phyloP scores from a whole-genome alignment of 2,888 invertebrate genomes.

The Anoplius nigerrimus region DNA sequence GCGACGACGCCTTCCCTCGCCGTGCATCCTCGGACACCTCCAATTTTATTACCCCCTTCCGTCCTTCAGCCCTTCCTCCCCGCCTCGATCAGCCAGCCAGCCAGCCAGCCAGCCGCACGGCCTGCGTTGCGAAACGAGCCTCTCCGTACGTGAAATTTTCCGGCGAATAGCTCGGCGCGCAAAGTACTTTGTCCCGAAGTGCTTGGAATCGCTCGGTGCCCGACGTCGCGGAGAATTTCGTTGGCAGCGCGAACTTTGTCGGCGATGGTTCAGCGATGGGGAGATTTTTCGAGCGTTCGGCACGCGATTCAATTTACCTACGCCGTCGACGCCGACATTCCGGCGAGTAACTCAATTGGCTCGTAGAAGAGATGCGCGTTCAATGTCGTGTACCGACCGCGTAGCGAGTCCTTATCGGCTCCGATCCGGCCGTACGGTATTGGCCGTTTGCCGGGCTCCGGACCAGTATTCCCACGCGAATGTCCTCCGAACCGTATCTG shows the following conservation, averaged over 20 bases:
- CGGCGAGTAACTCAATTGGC: too few species aligned
- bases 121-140: background rate
- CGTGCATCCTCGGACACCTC: conserved; percentile 23
- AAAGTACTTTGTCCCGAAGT: too few species aligned
- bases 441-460: conserved; percentile 38
- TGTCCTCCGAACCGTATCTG: conserved; percentile 54
- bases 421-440: conserved; percentile 18
- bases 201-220: too few species aligned
- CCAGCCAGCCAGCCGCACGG: background rate
- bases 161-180: too few species aligned
- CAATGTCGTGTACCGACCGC: conserved; percentile 42
- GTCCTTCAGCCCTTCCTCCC: conserved; percentile 3
- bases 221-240: too few species aligned
- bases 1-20: conserved; percentile 26
- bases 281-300: too few species aligned
- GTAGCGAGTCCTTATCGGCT: conserved; percentile 31
- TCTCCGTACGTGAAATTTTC: background rate
- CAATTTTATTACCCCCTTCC: conserved; percentile 43
- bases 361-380: conserved; percentile 13
- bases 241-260: too few species aligned
- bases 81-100: background rate
- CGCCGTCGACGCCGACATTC: too few species aligned
- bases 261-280: too few species aligned
- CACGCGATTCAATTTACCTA: too few species aligned
- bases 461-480: conserved; percentile 64